A percentile compares a stretch with the other conserved stretches of the same genome.
Conservation (phyloP, 64 coral and sea anemone genomes). For the Orbicella faveolata region DNA sequence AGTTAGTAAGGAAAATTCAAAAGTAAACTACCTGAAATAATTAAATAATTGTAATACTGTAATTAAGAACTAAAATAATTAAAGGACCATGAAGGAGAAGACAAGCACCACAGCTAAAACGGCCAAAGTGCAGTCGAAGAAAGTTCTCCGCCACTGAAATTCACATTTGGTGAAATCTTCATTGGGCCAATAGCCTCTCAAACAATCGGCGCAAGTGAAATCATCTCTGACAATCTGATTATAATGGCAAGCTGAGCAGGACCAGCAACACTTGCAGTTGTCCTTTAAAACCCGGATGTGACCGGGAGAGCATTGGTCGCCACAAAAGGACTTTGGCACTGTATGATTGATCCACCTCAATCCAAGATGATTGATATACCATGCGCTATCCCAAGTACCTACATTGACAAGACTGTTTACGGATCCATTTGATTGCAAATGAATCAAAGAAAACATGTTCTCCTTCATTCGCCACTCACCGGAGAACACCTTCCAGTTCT, state of each 20-base stretch:
- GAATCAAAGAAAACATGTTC: constrained; percentile 77
- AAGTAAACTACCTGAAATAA: too few species aligned
- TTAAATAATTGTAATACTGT: too few species aligned
- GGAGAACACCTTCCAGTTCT: constrained; percentile 26
- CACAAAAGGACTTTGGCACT: constrained; percentile 70
- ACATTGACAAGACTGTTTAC: constrained; percentile 11
- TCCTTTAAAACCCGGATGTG: constrained; percentile 53
- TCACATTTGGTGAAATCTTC: constrained; percentile 73
- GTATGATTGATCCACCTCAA: constrained; percentile 31
- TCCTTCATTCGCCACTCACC: constrained; percentile 43
- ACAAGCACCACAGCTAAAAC: constrained; percentile 63
- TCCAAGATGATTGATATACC: constrained; percentile 68
- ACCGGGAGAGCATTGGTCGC: constrained; percentile 49
- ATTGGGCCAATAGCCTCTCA: constrained; percentile 76
- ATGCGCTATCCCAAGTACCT: constrained; percentile 73
- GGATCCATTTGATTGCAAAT: constrained; percentile 27
- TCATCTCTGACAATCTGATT: constrained; percentile 75
- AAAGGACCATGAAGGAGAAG: constrained; percentile 55
- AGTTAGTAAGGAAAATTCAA: too few species aligned
- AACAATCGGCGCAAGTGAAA: constrained; percentile 68
- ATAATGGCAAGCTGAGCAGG: constrained; percentile 69
- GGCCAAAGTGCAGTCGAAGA: constrained; percentile 52
- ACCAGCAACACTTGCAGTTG: constrained; percentile 72
- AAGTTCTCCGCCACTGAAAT: constrained; percentile 50
- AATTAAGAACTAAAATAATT: neutral